Evolutionary conservation across 1,140 invertebrate species (phyloP).

Genomic region (Drosophila obscura): DNA sequence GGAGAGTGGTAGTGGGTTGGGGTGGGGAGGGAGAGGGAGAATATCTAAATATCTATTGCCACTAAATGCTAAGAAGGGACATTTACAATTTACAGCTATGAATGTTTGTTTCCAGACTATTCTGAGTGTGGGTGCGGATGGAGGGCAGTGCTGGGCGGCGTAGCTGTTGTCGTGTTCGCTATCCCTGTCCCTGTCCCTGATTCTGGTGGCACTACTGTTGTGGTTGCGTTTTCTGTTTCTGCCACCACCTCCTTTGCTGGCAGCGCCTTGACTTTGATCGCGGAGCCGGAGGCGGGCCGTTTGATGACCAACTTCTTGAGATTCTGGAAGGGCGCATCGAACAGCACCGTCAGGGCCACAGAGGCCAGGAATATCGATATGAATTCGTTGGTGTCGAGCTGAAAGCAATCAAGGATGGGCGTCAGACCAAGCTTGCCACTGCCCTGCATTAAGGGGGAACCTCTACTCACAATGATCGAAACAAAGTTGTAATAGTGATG

Average conservation of each 20-base stretch:
- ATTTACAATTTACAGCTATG: slow-evolving; percentile 41
- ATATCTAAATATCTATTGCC: slow-evolving; percentile 66
- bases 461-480: slow-evolving; percentile 84
- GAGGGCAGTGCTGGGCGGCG: slow-evolving; percentile 41
- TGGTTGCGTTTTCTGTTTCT: not conserved
- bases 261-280: not conserved
- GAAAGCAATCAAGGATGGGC: not conserved
- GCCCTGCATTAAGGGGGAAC: no score
- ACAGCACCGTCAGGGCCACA: slow-evolving; percentile 86
- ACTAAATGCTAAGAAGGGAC: slow-evolving; percentile 73
- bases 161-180: slow-evolving; percentile 29
- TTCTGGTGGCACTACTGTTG: not conserved
- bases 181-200: not conserved
- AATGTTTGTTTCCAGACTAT: slow-evolving; percentile 37
- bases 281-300: slow-evolving; percentile 33
- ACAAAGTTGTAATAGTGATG: slow-evolving; percentile 86
- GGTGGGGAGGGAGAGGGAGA: not conserved
- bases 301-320: slow-evolving; percentile 86
- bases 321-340: slow-evolving; percentile 89
- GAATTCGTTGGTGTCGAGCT: slow-evolving; percentile 86
- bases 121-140: slow-evolving; percentile 59
- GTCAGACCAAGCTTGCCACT: not conserved
- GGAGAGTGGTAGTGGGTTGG: not conserved
- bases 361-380: slow-evolving; percentile 86
- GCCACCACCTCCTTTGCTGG: not conserved